Percentiles rank a stretch among this genome's conserved stretches.
phyloP scores from a whole-genome alignment of 2,113 vertebrate species.

The Erythrocebus patas region DNA sequence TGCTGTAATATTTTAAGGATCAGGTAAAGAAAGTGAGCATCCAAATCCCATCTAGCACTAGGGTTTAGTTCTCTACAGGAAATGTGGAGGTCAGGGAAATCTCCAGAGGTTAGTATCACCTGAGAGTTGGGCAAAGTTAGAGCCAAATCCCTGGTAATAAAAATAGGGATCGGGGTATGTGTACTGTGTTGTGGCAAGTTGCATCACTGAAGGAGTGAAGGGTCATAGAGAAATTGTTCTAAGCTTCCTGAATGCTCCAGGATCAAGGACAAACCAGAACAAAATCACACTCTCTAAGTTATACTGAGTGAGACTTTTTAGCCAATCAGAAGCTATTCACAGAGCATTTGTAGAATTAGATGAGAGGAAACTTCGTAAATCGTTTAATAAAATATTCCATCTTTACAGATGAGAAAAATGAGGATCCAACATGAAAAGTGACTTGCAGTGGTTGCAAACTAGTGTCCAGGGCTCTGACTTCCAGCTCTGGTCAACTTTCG shows the following conservation, averaged over 20 bases:
- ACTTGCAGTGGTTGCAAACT: neutral
- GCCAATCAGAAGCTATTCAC: neutral
- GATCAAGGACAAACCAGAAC: neutral
- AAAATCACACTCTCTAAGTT: neutral
- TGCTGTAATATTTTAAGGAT: neutral
- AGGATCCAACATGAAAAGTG: neutral
- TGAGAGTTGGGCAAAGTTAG: neutral
- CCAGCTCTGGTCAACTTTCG: neutral
- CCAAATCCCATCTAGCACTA: neutral
- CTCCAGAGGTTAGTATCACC: neutral
- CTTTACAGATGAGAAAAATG: neutral
- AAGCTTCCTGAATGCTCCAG: neutral
- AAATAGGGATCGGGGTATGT: rapidly evolving
- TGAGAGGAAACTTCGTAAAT: neutral
- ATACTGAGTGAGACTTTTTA: neutral
- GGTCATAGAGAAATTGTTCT: neutral
- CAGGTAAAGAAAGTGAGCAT: neutral
- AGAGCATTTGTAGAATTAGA: neutral
- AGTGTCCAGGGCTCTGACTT: neutral
- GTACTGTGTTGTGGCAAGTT: neutral
- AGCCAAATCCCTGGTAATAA: neutral
- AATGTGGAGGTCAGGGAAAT: neutral
- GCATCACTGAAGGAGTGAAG: neutral
- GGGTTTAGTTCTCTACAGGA: neutral
- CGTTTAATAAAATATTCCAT: neutral